Conservation (phyloP, 2,888 invertebrate genomes). For the Chloroclystis v-ata region DNA sequence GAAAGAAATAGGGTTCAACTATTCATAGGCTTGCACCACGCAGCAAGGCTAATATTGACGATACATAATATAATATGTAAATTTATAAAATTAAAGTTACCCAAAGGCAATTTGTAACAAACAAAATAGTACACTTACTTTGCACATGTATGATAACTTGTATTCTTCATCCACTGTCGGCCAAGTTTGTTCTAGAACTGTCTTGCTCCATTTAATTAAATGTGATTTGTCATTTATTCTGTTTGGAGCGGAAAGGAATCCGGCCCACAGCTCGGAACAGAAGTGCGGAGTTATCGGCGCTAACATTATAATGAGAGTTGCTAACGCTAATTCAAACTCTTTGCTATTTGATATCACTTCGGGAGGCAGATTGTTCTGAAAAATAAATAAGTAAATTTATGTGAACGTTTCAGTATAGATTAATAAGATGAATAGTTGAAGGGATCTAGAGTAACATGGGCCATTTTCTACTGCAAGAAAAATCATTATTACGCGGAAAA, state of each 20-base stretch:
- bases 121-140: conserved; percentile 79
- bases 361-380: conserved; percentile 78
- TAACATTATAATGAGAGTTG: conserved; percentile 88
- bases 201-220: conserved; percentile 82
- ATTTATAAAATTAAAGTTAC: no score
- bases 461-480: no score
- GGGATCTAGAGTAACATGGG: no score
- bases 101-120: no score
- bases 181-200: conserved; percentile 87
- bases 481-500: no score
- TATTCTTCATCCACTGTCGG: conserved; percentile 85
- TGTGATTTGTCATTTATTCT: conserved; percentile 63
- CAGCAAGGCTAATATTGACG: no score
- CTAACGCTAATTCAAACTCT: conserved; percentile 88
- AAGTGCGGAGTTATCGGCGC: conserved; percentile 95
- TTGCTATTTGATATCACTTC: conserved; percentile 80
- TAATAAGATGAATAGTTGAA: no score
- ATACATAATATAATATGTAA: no score
- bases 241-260: conserved; percentile 81
- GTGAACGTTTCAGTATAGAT: not conserved
- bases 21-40: no score
- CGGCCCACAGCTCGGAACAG: conserved; percentile 93
- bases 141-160: conserved; percentile 80
- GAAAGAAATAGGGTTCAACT: no score
- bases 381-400: conserved; percentile 5